Conservation (phyloP, 2,888 invertebrate genomes). For the Apodemia hepburni region DNA sequence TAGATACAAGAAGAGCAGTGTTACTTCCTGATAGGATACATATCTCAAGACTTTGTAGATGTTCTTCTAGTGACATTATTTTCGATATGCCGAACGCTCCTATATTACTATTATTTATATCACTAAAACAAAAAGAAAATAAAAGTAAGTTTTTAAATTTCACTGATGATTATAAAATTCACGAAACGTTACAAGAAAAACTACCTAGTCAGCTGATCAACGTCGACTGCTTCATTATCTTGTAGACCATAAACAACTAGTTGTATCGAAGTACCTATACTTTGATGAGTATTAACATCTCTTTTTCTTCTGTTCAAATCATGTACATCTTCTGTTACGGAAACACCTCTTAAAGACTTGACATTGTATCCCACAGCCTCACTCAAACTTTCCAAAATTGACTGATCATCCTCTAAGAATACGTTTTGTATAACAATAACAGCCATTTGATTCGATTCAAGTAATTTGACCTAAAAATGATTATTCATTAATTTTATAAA, state of each 20-base stretch:
- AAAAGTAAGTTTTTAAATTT: neutral
- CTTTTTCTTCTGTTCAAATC: slow-evolving; percentile 38
- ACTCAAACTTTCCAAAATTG: slow-evolving; percentile 48
- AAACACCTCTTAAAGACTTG: slow-evolving; percentile 57
- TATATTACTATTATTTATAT: slow-evolving; percentile 48
- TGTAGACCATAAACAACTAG: slow-evolving; percentile 61
- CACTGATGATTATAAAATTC: neutral
- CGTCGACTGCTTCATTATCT: slow-evolving; percentile 51
- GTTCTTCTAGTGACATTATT: slow-evolving; percentile 59
- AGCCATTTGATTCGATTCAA: slow-evolving; percentile 58
- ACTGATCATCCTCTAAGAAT: slow-evolving; percentile 58
- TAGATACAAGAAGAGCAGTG: slow-evolving; percentile 58
- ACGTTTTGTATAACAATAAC: slow-evolving; percentile 59
- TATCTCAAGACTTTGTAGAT: slow-evolving; percentile 53
- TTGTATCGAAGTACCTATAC: slow-evolving; percentile 47
- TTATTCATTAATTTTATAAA: neutral
- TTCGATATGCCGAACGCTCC: slow-evolving; percentile 46
- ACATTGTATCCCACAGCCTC: slow-evolving; percentile 57
- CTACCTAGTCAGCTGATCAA: slow-evolving; percentile 51
- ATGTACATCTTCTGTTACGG: slow-evolving; percentile 45
- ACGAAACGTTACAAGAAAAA: slow-evolving; percentile 21
- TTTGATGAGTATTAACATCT: slow-evolving; percentile 29
- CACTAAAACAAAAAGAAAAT: slow-evolving; percentile 47
- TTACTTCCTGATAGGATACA: slow-evolving; percentile 48
- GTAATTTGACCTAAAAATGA: slow-evolving; percentile 62